Evolutionary conservation across 2,888 invertebrate species (phyloP).

Genomic region (Aphelenchoides bicaudatus): DNA sequence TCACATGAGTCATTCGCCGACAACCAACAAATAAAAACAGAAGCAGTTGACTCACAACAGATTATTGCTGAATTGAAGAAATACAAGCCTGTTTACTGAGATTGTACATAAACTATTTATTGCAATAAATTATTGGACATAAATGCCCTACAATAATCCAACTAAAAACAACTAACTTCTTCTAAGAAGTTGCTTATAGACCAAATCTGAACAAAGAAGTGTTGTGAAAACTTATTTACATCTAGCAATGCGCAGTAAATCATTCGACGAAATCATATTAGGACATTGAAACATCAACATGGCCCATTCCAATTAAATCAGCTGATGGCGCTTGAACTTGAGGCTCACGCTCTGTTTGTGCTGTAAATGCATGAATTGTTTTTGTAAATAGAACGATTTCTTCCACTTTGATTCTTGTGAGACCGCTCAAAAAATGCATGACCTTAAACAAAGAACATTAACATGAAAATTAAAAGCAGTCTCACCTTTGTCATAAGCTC

Average conservation of each 20-base stretch:
- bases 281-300: constrained; percentile 1
- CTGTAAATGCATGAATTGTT: background rate
- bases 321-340: background rate
- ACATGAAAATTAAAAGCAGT: background rate
- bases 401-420: background rate
- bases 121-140: too few relatives aligned
- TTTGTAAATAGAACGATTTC: constrained; percentile 9
- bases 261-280: background rate
- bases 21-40: constrained; percentile 66
- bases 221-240: constrained; percentile 11
- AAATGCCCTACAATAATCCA: too few relatives aligned
- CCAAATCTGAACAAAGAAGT: too few relatives aligned
- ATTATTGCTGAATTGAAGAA: constrained; percentile 99
- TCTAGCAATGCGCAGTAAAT: background rate
- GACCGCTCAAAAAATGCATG: background rate
- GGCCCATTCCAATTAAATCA: constrained; percentile 14
- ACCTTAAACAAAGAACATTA: background rate
- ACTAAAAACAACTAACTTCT: too few relatives aligned
- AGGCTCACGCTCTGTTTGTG: background rate
- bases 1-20: constrained; percentile 68
- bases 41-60: constrained; percentile 93
- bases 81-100: constrained; percentile 86
- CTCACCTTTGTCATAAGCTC: background rate
- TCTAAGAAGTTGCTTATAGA: too few relatives aligned
- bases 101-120: constrained; percentile 6